phyloP scores from a whole-genome alignment of 2,888 invertebrate genomes.

The Catocala nupta region DNA sequence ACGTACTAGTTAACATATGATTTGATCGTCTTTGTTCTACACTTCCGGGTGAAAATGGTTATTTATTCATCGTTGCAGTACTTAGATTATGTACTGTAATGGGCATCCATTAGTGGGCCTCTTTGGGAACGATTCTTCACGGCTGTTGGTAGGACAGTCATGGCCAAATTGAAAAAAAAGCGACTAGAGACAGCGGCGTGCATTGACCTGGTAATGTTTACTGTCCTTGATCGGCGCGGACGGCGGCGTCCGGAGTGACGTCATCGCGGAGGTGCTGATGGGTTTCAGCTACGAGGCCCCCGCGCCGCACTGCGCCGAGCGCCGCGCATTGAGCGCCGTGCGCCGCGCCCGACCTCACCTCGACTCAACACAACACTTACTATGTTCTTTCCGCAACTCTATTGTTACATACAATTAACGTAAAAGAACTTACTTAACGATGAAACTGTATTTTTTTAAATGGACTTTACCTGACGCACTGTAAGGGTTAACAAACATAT shows the following conservation, averaged over 20 bases:
- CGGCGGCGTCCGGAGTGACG: constrained; percentile 70
- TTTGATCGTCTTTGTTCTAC: constrained; percentile 30
- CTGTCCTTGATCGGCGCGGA: constrained; percentile 81
- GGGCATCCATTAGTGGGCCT: constrained; percentile 62
- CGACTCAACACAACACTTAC: too few relatives aligned
- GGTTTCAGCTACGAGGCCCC: constrained; percentile 76
- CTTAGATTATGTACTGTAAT: constrained; percentile 39
- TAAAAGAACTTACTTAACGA: too few relatives aligned
- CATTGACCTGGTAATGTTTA: constrained; percentile 86
- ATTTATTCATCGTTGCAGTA: constrained; percentile 28
- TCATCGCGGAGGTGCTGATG: constrained; percentile 83
- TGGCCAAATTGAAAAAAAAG: constrained; percentile 71
- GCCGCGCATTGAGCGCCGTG: too few relatives aligned
- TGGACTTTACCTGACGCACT: too few relatives aligned
- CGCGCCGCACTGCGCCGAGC: not conserved
- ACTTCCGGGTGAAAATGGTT: constrained; percentile 44
- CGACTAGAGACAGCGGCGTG: constrained; percentile 78
- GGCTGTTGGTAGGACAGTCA: constrained; percentile 72
- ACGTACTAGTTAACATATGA: constrained; percentile 7
- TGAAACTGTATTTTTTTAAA: too few relatives aligned
- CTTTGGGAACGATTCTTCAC: constrained; percentile 60
- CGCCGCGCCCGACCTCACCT: too few relatives aligned
- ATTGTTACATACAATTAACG: too few relatives aligned
- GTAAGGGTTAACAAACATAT: too few relatives aligned
- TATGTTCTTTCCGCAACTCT: too few relatives aligned